phyloP scores from a whole-genome alignment of 2,888 invertebrate genomes.

The Drosophila suboccidentalis region DNA sequence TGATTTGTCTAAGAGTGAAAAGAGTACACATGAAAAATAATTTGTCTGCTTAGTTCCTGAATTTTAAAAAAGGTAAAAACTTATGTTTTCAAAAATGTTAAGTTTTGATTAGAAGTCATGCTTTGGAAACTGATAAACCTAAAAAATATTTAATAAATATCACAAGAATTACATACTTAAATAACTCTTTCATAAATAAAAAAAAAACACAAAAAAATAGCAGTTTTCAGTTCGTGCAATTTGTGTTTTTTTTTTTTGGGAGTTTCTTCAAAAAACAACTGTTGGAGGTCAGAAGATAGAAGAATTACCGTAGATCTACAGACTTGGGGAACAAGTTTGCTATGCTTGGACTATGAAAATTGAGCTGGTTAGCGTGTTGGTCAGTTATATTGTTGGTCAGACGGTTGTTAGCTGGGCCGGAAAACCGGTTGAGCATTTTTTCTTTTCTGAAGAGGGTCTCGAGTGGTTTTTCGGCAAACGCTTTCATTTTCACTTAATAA shows the following conservation, averaged over 20 bases:
- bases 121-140: not conserved
- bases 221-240: constrained; percentile 5
- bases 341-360: constrained; percentile 53
- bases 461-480: constrained; percentile 71
- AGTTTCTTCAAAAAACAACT: constrained; percentile 1
- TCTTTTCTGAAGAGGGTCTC: constrained; percentile 45
- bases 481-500: constrained; percentile 82
- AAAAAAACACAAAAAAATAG: not conserved
- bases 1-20: no score
- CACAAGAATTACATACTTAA: constrained; percentile 3
- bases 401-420: constrained; percentile 45
- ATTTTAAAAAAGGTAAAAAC: no score
- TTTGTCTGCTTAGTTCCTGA: no score
- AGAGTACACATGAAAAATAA: no score
- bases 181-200: not conserved
- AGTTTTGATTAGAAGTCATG: not conserved
- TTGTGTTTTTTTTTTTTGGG: not conserved
- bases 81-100: no score
- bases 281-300: constrained; percentile 21
- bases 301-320: constrained; percentile 9
- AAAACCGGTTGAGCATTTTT: constrained; percentile 64
- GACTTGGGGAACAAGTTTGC: constrained; percentile 11
- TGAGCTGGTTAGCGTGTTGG: constrained; percentile 42
- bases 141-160: not conserved
- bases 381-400: constrained; percentile 14